Base-by-base conservation (phyloP, 2,888 invertebrate genomes). In the Eledona agricola region DNA sequence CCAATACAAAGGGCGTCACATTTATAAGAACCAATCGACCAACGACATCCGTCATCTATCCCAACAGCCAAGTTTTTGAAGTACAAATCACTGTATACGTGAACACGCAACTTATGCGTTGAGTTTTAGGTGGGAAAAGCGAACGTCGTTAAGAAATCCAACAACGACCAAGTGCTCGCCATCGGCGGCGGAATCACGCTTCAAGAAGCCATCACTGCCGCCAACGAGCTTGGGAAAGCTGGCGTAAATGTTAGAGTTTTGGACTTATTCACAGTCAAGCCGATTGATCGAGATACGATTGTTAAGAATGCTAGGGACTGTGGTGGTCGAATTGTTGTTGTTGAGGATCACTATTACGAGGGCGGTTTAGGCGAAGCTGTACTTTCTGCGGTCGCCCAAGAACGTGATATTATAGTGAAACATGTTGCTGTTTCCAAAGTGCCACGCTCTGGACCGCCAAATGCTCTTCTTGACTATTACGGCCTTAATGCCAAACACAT, bases 331-430 rank as follows among this genome's bases (percentile, higher is more conserved):
- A 84, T 99, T 45, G 75, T 99, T 35, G 94, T 95, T 19, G 95
- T 97, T 0, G 99, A 99, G 77, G 99, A 99, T 75, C 99, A 99
- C 77, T 99, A 99, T 76, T 86, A 89, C 59, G 92, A 92, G 76
- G 96, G 99, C 57, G 99, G 99, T 38, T 72, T 99, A 45, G 99
- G 99, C 54, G 98, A 99, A 74, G 96, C 98, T 9, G 97, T 98
- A 4, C 74, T 88, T 6, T 86, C 89, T 0, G 93, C 90, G 3
- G 80, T 96, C 51, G 85, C 91, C 1, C 77, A 83, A 62, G 83
- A 88, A 66, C 83, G 84, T 1, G 83, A 87, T 70, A 81, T 90
- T 37, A 69, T 85, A 1, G 85, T 95, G 43, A 86, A 86, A 69
- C 89, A 89, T 72, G 75, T 98, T 60, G 93, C 85, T 60, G 94